These are phyloP conservation scores for Trematomus bernacchii DNA, from an alignment of 2,797 vertebrate species.

Conservation along the genomic window DNA sequence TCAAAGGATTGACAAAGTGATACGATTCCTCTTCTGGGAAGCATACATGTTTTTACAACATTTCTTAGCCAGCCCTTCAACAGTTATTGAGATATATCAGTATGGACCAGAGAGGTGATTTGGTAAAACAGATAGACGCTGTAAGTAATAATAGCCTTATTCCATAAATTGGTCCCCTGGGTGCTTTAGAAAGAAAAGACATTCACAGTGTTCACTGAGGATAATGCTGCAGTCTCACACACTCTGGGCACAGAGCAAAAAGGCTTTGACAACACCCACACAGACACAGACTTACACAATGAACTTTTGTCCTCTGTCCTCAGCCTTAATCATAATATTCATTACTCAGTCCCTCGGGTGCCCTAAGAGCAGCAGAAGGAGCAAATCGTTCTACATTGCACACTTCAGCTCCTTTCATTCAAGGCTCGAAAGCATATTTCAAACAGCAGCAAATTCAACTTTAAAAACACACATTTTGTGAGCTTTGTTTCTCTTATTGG, in stretches of 20 bases:
- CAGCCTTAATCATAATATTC: conserved; percentile 50
- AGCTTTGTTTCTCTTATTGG: neutral
- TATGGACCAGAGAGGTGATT: conserved; percentile 1
- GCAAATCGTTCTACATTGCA: conserved; percentile 37
- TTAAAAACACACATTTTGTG: conserved; percentile 8
- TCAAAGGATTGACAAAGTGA: neutral
- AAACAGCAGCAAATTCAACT: neutral
- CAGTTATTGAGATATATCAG: neutral
- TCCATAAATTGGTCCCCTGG: conserved; percentile 44
- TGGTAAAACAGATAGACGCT: conserved; percentile 19
- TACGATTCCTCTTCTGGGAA: neutral
- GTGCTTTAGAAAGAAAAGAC: conserved; percentile 38
- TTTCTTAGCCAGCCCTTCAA: neutral
- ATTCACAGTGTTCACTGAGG: conserved; percentile 33
- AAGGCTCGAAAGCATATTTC: neutral
- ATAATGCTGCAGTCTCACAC: conserved; percentile 36
- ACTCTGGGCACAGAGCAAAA: conserved; percentile 39
- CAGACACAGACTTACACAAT: conserved; percentile 40
- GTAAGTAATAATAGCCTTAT: conserved; percentile 34
- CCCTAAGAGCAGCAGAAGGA: conserved; percentile 32
- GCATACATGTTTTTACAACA: neutral
- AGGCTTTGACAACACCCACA: conserved; percentile 26
- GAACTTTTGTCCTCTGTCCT: conserved; percentile 56
- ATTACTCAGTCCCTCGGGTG: conserved; percentile 38
- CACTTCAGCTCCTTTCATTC: conserved; percentile 38